These are phyloP conservation scores for Tetragnatha versicolor DNA, from an alignment of 1,140 invertebrate species.

Conservation along the genomic window DNA sequence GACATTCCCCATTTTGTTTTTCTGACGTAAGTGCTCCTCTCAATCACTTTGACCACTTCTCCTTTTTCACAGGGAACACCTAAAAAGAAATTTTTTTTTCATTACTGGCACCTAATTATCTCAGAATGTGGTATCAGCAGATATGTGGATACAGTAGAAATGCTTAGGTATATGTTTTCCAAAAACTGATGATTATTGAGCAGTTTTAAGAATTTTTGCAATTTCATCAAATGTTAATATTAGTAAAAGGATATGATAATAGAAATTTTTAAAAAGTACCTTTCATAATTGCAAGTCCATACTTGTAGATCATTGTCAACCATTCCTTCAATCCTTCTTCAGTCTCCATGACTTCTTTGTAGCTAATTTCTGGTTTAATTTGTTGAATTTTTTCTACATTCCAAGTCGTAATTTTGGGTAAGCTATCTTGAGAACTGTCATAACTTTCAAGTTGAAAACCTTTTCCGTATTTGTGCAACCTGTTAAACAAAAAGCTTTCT, in stretches of 20 bases:
- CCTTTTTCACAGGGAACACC: slow-evolving; percentile 55
- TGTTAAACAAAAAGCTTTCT: slow-evolving; percentile 42
- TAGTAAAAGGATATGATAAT: not conserved
- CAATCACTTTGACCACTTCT: slow-evolving; percentile 62
- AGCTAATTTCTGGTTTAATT: slow-evolving; percentile 62
- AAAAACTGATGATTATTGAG: too few relatives aligned
- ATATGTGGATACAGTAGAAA: too few relatives aligned
- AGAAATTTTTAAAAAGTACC: slow-evolving; percentile 27
- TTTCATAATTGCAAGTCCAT: slow-evolving; percentile 61
- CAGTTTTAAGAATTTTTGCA: too few relatives aligned
- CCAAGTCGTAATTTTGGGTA: slow-evolving; percentile 60
- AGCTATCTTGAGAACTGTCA: slow-evolving; percentile 57
- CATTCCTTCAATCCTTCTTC: slow-evolving; percentile 61
- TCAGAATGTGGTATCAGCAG: too few relatives aligned
- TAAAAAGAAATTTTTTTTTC: slow-evolving; percentile 51
- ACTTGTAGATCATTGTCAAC: slow-evolving; percentile 63
- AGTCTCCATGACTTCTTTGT: slow-evolving; percentile 62
- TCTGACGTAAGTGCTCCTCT: slow-evolving; percentile 63
- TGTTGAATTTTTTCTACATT: slow-evolving; percentile 61
- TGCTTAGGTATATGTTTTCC: too few relatives aligned
- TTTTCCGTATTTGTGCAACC: slow-evolving; percentile 63
- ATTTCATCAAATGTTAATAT: not conserved
- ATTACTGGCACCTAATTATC: too few relatives aligned
- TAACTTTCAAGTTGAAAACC: slow-evolving; percentile 63
- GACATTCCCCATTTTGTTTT: slow-evolving; percentile 63